A percentile compares a stretch with the other conserved stretches of the same genome.
These are phyloP conservation scores for human DNA, from an alignment of 2,113 vertebrate species.

Conservation along the genomic window DNA sequence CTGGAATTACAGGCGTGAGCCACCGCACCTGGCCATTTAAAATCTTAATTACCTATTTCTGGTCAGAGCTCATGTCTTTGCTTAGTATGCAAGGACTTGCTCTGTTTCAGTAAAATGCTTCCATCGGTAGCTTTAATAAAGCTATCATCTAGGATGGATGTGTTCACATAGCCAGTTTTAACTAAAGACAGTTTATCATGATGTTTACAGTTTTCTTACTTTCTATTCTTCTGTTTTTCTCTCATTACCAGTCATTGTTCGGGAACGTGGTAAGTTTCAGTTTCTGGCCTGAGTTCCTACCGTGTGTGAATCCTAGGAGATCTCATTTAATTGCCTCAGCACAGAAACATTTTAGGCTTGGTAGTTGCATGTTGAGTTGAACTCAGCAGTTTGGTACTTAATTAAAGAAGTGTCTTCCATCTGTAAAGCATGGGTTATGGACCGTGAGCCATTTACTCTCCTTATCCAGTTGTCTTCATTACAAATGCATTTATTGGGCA, in stretches of 20 bases:
- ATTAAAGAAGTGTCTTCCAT: constrained; percentile 72
- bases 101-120: constrained; percentile 35
- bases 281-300: constrained; percentile 80
- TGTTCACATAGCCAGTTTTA: constrained; percentile 58
- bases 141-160: constrained; percentile 37
- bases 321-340: constrained; percentile 77
- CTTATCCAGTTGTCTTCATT: constrained; percentile 71
- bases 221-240: constrained; percentile 86
- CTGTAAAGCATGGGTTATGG: constrained; percentile 81
- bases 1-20: too few species aligned
- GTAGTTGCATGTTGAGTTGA: constrained; percentile 81
- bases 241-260: constrained; percentile 96
- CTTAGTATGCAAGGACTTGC: constrained; percentile 48
- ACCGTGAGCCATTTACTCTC: constrained; percentile 75
- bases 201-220: constrained; percentile 90
- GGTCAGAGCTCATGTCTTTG: neutral
- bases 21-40: constrained; percentile 15
- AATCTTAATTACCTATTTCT: constrained; percentile 54
- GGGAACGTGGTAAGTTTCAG: constrained; percentile 95
- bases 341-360: constrained; percentile 73
- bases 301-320: constrained; percentile 76
- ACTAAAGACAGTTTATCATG: constrained; percentile 63
- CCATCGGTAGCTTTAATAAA: constrained; percentile 46
- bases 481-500: constrained; percentile 75
- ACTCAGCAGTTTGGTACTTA: constrained; percentile 69